Evolutionary conservation across 2,888 invertebrate species (phyloP).

Genomic region (Drosophila mayaguana): DNA sequence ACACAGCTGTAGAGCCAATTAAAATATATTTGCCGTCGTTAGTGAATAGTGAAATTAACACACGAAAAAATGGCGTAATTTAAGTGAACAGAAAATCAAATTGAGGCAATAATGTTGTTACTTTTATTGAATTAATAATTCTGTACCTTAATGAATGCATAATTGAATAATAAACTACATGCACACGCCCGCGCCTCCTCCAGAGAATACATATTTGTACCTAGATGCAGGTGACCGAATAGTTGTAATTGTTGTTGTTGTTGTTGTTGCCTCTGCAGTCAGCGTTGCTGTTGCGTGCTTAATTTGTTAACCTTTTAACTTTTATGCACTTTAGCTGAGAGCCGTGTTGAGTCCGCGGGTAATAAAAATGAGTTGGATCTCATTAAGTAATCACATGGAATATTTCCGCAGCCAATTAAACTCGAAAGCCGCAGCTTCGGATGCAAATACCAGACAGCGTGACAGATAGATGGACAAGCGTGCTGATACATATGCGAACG

Average conservation of each 20-base stretch:
- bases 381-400: conserved; percentile 81
- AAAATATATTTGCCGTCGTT: background rate
- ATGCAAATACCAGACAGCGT: conserved; percentile 49
- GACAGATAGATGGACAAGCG: conserved; percentile 65
- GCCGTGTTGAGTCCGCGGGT: conserved; percentile 23
- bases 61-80: conserved; percentile 32
- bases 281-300: conserved; percentile 37
- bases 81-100: conserved; percentile 52
- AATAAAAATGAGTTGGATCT: conserved; percentile 75
- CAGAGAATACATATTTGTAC: conserved; percentile 13
- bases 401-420: conserved; percentile 81
- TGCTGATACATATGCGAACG: conserved; percentile 24
- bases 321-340: conserved; percentile 59
- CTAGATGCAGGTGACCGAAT: conserved; percentile 23
- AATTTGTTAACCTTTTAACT: conserved; percentile 76
- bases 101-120: conserved; percentile 57
- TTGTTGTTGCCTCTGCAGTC: background rate
- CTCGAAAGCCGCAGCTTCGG: conserved; percentile 69
- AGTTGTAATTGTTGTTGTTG: conserved; percentile 17
- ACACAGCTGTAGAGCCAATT: background rate
- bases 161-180: conserved; percentile 78
- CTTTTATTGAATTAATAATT: conserved; percentile 78
- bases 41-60: background rate
- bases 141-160: conserved; percentile 75
- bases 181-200: conserved; percentile 7